Evolutionary conservation across 2,797 vertebrate genomes (phyloP).

Genomic region (Sebastes itinus): DNA sequence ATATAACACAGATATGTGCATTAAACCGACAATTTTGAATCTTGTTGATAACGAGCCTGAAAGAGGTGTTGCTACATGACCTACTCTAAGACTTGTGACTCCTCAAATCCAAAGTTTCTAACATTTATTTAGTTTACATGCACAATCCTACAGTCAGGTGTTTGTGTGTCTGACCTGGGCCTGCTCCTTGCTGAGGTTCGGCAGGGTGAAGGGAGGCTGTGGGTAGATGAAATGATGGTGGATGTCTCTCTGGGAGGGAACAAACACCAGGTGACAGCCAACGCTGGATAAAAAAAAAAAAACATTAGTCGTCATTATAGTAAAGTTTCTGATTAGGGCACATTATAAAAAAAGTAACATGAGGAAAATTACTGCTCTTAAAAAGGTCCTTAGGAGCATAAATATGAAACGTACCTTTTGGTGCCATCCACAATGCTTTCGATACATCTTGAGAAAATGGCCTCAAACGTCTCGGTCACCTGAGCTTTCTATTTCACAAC

Average conservation of each 20-base stretch:
- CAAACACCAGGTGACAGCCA: slow-evolving; percentile 87
- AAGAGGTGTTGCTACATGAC: not conserved
- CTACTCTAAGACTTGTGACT: not conserved
- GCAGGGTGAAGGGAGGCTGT: slow-evolving; percentile 87
- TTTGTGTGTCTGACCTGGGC: slow-evolving; percentile 75
- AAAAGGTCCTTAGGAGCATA: not conserved
- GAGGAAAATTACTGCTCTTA: not conserved
- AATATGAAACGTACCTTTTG: slow-evolving; percentile 76
- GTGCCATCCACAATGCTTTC: slow-evolving; percentile 90
- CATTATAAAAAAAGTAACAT: not conserved
- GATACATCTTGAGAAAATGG: slow-evolving; percentile 87
- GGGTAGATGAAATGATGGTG: slow-evolving; percentile 91
- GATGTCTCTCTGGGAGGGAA: slow-evolving; percentile 89
- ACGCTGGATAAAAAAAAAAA: slow-evolving; percentile 73
- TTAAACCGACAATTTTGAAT: not conserved
- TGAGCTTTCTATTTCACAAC: slow-evolving; percentile 78
- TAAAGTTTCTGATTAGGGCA: not conserved
- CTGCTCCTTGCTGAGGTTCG: slow-evolving; percentile 81
- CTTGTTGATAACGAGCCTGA: not conserved
- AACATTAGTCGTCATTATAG: not conserved
- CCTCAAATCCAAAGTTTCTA: not conserved
- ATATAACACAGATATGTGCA: not conserved
- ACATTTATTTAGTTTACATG: not conserved
- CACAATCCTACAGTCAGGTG: not conserved
- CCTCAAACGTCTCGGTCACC: slow-evolving; percentile 86